Base-by-base conservation (phyloP, 2,888 invertebrate genomes). In the Caenorhabditis sinica region DNA sequence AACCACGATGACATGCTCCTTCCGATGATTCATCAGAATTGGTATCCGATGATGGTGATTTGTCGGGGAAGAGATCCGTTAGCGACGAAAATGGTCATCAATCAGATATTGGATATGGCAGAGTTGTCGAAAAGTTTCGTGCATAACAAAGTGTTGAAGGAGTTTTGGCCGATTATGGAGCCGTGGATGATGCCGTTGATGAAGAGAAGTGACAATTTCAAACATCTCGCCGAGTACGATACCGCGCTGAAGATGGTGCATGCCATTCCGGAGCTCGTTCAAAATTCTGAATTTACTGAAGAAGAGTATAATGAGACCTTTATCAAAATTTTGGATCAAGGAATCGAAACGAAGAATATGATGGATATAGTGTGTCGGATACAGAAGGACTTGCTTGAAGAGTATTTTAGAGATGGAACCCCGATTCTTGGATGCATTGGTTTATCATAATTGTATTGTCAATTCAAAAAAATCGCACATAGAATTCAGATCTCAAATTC, bases 21-120 rank as follows among this genome's bases (percentile, higher is more conserved):
- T 17, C 91, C 91, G 49, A 91, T 91, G 91, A 86, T 88, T n/a
- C 86, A 88, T 75, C 91, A 91, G 79, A 91, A 91, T 63, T 91
- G 91, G 91, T 60, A 75, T 20, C 83, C 87, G 17, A 36, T 91
- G 43, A 81, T 88, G 36, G 23, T 9, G 6, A 56, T 56, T 15
- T 20, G 23, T 15, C 15, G 28, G 15, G 15, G 15, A 2, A 25
- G 15, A 15, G 56, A 56, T 15, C 56, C 56, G 15, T 9, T 11
- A 15, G 13, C 56, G 15, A 1, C 15, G 4, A 28, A 15, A 8
- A 15, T 9, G 6, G 28, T 56, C 2, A 51, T 88, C 11, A 61
- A 83, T 83, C 9, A n/a, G n/a, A 33, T 82, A 36, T n/a, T 68
- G 13, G 51, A 30, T 20, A 91, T 91, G 90, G 80, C 87, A 20